These are phyloP conservation scores for Catharus fuscescens DNA, from an alignment of 2,113 vertebrate species.

Conservation along the genomic window DNA sequence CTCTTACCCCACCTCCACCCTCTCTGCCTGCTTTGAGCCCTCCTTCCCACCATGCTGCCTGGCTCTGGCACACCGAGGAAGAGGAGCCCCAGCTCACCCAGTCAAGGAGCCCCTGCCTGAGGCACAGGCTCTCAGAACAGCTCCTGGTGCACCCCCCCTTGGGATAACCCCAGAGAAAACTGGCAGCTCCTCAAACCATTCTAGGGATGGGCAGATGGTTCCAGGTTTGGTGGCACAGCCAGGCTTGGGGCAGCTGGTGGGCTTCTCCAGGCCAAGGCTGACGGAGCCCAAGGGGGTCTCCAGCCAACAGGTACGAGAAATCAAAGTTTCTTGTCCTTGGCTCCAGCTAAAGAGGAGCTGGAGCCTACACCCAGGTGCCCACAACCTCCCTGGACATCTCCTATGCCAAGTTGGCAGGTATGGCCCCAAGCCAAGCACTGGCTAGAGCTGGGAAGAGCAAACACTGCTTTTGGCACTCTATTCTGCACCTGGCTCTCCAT, in stretches of 20 bases:
- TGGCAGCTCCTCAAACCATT: background rate
- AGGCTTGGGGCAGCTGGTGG: background rate
- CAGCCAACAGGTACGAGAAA: background rate
- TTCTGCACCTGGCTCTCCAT: background rate
- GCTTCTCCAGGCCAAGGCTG: background rate
- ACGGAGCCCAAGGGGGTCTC: background rate
- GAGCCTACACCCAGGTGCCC: background rate
- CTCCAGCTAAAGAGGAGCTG: background rate
- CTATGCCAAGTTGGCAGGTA: background rate
- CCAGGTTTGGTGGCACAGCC: background rate
- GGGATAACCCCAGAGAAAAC: background rate
- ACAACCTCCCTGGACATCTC: background rate
- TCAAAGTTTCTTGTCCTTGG: background rate
- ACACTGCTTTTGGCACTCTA: background rate
- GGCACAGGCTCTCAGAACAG: background rate
- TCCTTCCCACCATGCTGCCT: background rate
- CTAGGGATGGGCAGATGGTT: background rate
- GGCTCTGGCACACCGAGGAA: background rate
- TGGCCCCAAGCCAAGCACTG: background rate
- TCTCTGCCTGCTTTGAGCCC: constrained; percentile 17
- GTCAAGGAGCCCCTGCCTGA: background rate
- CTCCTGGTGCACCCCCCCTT: background rate
- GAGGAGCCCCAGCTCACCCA: background rate
- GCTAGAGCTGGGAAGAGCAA: background rate
- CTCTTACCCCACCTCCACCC: constrained; percentile 56